These are phyloP conservation scores for Dasypolia templi DNA, from an alignment of 2,888 invertebrate species.

Conservation along the genomic window DNA sequence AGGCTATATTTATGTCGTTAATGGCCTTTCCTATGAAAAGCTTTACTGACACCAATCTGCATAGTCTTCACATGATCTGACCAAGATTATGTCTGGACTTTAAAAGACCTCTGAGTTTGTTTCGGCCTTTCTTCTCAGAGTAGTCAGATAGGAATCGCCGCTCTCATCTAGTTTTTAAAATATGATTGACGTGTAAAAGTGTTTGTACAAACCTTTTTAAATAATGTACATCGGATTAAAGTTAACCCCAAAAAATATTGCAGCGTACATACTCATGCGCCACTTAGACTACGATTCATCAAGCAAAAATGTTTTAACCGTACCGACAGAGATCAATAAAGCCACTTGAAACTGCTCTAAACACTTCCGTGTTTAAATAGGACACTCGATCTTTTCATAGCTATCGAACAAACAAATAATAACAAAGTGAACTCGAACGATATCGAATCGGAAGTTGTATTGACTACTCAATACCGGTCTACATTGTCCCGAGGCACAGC, in stretches of 20 bases:
- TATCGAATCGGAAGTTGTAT: conserved; percentile 46
- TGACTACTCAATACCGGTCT: conserved; percentile 27
- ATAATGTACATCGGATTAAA: neutral
- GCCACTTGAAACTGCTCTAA: conserved; percentile 43
- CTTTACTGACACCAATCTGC: no score
- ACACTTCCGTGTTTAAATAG: conserved; percentile 45
- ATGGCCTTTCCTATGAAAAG: neutral
- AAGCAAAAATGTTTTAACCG: conserved; percentile 26
- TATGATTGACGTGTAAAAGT: no score
- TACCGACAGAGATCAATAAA: conserved; percentile 41
- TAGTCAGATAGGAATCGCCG: no score
- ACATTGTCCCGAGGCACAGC: conserved; percentile 2
- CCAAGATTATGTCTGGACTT: no score
- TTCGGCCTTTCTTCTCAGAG: no score
- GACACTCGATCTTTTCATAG: conserved; percentile 49
- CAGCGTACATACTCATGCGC: neutral
- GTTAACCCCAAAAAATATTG: conserved; percentile 3
- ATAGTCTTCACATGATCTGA: no score
- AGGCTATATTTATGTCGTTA: neutral
- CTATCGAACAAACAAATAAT: conserved; percentile 36
- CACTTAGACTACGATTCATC: conserved; percentile 34
- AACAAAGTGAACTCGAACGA: conserved; percentile 34
- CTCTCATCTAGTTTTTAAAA: no score
- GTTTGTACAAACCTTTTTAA: no score
- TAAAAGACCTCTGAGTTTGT: no score